Conservation (phyloP, 1,140 invertebrate species). For the Wasmannia auropunctata region DNA sequence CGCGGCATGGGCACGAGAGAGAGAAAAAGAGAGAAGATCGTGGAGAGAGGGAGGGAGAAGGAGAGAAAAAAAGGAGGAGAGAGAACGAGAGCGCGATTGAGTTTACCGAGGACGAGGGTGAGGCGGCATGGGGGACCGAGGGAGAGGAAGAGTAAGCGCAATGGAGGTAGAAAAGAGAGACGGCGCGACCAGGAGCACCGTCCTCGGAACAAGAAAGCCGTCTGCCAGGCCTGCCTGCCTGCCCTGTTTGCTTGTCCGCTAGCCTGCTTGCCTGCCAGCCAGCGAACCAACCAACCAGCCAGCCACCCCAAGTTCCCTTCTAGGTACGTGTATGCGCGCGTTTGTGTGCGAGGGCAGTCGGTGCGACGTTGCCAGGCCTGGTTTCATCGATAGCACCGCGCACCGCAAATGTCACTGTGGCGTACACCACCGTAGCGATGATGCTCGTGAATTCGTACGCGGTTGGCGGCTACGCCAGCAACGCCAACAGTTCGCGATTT, state of each 20-base stretch:
- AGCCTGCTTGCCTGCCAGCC: slow-evolving; percentile 48
- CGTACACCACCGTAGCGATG: slow-evolving; percentile 16
- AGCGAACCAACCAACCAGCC: slow-evolving; percentile 54
- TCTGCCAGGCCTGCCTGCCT: slow-evolving; percentile 71
- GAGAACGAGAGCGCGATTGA: slow-evolving; percentile 63
- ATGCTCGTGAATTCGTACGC: slow-evolving; percentile 34
- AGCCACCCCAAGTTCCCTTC: slow-evolving; percentile 78
- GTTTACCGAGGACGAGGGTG: slow-evolving; percentile 63
- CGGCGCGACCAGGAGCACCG: slow-evolving; percentile 68
- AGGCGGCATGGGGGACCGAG: not conserved
- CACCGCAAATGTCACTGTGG: slow-evolving; percentile 70
- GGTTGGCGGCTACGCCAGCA: not conserved
- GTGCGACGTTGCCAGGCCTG: slow-evolving; percentile 79
- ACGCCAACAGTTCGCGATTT: slow-evolving; percentile 21
- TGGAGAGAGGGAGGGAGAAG: slow-evolving; percentile 1
- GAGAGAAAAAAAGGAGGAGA: slow-evolving; percentile 63
- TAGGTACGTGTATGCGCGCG: slow-evolving; percentile 69
- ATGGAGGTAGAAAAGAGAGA: slow-evolving; percentile 75
- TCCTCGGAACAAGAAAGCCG: slow-evolving; percentile 81
- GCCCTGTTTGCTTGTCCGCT: slow-evolving; percentile 60
- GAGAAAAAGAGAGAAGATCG: not conserved
- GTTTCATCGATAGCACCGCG: slow-evolving; percentile 71
- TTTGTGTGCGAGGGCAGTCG: slow-evolving; percentile 64
- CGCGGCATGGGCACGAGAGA: slow-evolving; percentile 38
- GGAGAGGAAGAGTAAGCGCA: slow-evolving; percentile 64